Evolutionary conservation across 1,140 invertebrate species (phyloP).

Genomic region (Drosophila hydei): DNA sequence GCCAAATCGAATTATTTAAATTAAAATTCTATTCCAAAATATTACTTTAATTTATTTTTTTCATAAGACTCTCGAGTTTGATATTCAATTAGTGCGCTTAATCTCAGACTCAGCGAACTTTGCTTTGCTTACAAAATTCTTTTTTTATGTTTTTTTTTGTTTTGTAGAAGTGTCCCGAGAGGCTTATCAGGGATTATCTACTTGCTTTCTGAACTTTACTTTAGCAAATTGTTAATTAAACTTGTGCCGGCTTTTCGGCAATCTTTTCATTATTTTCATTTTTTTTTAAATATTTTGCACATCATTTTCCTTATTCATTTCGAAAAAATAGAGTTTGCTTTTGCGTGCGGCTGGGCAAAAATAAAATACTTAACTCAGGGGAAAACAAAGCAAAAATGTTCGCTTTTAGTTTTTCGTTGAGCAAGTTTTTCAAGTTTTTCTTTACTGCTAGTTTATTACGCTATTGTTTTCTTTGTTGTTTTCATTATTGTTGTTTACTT

Average conservation of each 20-base stretch:
- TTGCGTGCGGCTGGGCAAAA: constrained; percentile 32
- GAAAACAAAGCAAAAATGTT: constrained; percentile 48
- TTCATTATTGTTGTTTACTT: constrained; percentile 68
- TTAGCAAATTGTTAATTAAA: constrained; percentile 70
- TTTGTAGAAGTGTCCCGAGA: constrained; percentile 10
- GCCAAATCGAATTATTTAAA: no score
- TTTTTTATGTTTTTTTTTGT: not conserved
- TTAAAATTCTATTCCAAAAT: not conserved
- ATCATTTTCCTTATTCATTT: constrained; percentile 45
- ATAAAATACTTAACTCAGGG: constrained; percentile 32
- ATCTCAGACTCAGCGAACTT: constrained; percentile 8
- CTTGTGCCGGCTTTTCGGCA: constrained; percentile 39
- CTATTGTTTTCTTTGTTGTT: constrained; percentile 58
- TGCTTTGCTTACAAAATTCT: not conserved
- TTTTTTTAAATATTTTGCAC: constrained; percentile 58
- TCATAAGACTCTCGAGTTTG: not conserved
- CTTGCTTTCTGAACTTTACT: constrained; percentile 48
- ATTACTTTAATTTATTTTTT: not conserved
- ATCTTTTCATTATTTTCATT: constrained; percentile 16
- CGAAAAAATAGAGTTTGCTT: constrained; percentile 23
- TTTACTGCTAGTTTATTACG: constrained; percentile 71
- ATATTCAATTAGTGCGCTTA: constrained; percentile 25
- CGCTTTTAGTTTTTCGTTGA: constrained; percentile 51
- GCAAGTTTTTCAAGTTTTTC: constrained; percentile 42
- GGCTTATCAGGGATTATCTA: constrained; percentile 40